Conservation (phyloP, 2,888 invertebrate species). For the Pogonocherus hispidulus region DNA sequence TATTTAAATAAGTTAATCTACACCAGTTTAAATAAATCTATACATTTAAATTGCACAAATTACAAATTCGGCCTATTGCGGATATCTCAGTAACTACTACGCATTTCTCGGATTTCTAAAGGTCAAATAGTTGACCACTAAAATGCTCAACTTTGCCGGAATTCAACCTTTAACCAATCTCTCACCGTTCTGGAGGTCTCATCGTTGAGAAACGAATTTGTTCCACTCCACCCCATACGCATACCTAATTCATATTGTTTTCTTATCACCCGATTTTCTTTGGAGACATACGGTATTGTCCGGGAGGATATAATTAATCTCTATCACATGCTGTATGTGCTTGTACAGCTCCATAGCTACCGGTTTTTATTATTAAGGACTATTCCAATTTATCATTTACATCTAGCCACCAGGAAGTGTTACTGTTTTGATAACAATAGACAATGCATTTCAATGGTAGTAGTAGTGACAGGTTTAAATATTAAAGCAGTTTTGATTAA, state of each 20-base stretch:
- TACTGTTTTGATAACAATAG: not conserved
- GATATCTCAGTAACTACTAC: too few species aligned
- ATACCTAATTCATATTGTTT: not conserved
- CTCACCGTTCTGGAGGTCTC: slow-evolving; percentile 7
- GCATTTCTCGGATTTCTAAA: too few species aligned
- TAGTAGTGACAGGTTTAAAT: not conserved
- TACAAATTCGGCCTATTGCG: too few species aligned
- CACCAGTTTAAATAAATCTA: too few species aligned
- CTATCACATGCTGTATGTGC: not conserved
- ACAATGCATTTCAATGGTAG: not conserved
- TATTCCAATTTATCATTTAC: slow-evolving; percentile 2
- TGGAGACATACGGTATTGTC: not conserved
- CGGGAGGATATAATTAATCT: not conserved
- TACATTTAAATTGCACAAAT: too few species aligned
- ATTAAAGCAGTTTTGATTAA: slow-evolving; percentile 4
- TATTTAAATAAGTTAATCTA: too few species aligned
- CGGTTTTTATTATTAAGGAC: not conserved
- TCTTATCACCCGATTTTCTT: not conserved
- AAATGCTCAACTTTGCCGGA: too few species aligned
- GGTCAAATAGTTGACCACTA: too few species aligned
- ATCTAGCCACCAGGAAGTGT: not conserved
- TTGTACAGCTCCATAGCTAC: not conserved
- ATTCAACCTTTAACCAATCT: too few species aligned
- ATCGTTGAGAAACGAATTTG: too few species aligned
- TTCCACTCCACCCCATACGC: too few species aligned